phyloP scores from a whole-genome alignment of 2,888 invertebrate species.

The Chrysopilus asiliformis region DNA sequence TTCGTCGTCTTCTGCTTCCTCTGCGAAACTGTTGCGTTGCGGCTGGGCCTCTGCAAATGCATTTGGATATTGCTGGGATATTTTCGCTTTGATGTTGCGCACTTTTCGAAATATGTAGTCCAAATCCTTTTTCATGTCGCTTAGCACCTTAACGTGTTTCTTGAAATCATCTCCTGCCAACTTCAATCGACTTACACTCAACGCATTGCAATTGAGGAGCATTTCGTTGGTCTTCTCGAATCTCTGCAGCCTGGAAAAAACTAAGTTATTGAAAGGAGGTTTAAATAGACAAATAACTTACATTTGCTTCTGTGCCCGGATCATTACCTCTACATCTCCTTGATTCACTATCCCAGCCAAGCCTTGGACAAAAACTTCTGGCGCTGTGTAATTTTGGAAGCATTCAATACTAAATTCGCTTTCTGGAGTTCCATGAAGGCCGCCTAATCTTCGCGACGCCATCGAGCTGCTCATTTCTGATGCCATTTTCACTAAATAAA shows the following conservation, averaged over 20 bases:
- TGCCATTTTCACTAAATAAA: slow-evolving; percentile 18
- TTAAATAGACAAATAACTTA: slow-evolving; percentile 31
- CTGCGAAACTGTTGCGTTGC: slow-evolving; percentile 35
- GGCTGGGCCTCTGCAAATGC: slow-evolving; percentile 49
- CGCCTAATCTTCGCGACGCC: slow-evolving; percentile 18
- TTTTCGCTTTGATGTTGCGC: slow-evolving; percentile 64
- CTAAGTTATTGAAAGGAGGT: background rate
- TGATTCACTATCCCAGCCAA: slow-evolving; percentile 76
- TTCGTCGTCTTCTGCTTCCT: slow-evolving; percentile 37
- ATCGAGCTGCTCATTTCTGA: slow-evolving; percentile 21
- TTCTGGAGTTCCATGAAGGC: slow-evolving; percentile 20
- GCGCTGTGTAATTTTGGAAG: slow-evolving; percentile 79
- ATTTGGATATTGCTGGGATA: slow-evolving; percentile 56
- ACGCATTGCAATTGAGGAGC: slow-evolving; percentile 89
- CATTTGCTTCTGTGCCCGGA: slow-evolving; percentile 87
- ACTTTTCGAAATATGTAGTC: slow-evolving; percentile 91
- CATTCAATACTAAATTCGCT: slow-evolving; percentile 51
- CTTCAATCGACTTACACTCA: slow-evolving; percentile 79
- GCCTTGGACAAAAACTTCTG: slow-evolving; percentile 87
- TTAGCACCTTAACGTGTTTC: slow-evolving; percentile 71
- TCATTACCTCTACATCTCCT: slow-evolving; percentile 78
- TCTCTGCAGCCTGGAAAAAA: slow-evolving; percentile 63
- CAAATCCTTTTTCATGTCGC: slow-evolving; percentile 88
- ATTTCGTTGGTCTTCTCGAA: slow-evolving; percentile 99
- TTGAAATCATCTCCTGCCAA: slow-evolving; percentile 80